These are phyloP conservation scores for Saturnia pavonia DNA, from an alignment of 2,888 invertebrate genomes.

Conservation along the genomic window DNA sequence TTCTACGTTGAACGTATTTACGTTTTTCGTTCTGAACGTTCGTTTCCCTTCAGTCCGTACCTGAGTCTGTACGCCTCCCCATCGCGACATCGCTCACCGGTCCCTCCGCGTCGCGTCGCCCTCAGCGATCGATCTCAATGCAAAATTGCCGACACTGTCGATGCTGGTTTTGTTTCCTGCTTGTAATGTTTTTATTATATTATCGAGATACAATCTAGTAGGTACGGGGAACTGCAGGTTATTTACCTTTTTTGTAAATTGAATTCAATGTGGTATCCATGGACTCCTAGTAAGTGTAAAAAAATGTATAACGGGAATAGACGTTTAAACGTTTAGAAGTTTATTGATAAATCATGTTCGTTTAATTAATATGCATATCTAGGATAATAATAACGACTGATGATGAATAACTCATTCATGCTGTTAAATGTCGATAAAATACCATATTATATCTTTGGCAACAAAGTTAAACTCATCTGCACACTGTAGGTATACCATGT, in stretches of 20 bases:
- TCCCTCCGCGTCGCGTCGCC: conserved; percentile 45
- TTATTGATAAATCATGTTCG: too few species aligned
- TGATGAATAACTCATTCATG: too few species aligned
- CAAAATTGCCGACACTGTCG: conserved; percentile 70
- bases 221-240: conserved; percentile 36
- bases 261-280: neutral
- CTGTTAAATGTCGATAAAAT: too few species aligned
- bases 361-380: too few species aligned
- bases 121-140: conserved; percentile 77
- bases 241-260: conserved; percentile 24
- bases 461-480: too few species aligned
- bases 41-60: neutral
- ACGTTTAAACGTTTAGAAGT: too few species aligned
- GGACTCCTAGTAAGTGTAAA: too few species aligned
- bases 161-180: conserved; percentile 64
- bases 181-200: conserved; percentile 68
- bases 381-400: too few species aligned
- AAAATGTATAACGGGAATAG: too few species aligned
- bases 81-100: conserved; percentile 73
- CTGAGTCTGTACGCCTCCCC: conserved; percentile 62
- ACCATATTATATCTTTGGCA: too few species aligned
- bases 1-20: neutral
- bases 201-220: conserved; percentile 42
- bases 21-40: neutral
- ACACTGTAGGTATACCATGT: too few species aligned